Conservation (phyloP, 2,113 vertebrate species). For the Toxostoma redivivum region DNA sequence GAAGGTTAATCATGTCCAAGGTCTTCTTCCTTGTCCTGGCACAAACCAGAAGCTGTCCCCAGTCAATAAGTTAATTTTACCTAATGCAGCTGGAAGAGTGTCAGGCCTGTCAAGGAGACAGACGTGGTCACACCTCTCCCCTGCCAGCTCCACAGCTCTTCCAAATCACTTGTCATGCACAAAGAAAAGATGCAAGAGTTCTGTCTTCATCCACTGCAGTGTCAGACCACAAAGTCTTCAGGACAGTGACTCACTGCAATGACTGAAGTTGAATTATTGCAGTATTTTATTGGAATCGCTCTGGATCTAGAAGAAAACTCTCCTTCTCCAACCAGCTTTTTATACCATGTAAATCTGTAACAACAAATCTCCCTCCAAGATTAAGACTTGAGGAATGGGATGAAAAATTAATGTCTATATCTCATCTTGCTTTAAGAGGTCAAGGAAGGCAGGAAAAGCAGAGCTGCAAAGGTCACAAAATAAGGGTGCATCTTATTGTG, state of each 20-base stretch:
- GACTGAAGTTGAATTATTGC: slow-evolving; percentile 13
- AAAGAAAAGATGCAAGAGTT: slow-evolving; percentile 3
- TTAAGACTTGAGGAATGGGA: not conserved
- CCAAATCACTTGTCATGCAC: not conserved
- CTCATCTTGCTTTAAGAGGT: not conserved
- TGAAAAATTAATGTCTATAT: not conserved
- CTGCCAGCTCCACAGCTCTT: slow-evolving; percentile 14
- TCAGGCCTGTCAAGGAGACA: slow-evolving; percentile 38
- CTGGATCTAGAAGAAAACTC: not conserved
- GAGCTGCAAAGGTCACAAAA: not conserved
- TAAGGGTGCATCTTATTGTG: not conserved
- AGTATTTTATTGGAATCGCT: slow-evolving; percentile 11
- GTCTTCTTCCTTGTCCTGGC: slow-evolving; percentile 1
- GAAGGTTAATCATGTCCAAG: not conserved
- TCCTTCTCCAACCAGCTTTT: not conserved
- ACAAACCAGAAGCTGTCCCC: not conserved
- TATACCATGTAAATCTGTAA: not conserved
- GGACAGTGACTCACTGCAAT: slow-evolving; percentile 59
- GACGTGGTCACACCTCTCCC: not conserved
- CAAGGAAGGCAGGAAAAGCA: not conserved
- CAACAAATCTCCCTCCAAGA: not conserved
- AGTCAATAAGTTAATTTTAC: slow-evolving; percentile 42
- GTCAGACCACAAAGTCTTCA: slow-evolving; percentile 53
- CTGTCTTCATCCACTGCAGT: slow-evolving; percentile 11
- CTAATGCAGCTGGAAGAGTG: slow-evolving; percentile 41